Conservation (phyloP, 2,113 vertebrate genomes). For the Tyrannus savana region DNA sequence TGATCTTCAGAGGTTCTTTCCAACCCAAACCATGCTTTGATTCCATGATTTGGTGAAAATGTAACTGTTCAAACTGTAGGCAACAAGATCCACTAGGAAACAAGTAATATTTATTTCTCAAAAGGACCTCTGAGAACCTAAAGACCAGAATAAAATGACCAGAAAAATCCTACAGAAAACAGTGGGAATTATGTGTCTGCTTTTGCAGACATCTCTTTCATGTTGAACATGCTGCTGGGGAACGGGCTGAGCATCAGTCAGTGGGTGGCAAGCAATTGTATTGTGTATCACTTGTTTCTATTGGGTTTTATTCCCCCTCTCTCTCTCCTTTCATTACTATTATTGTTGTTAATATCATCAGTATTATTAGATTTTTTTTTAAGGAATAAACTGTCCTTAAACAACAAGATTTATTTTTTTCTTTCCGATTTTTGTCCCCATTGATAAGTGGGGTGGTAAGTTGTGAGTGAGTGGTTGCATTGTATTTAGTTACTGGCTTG, state of each 20-base stretch:
- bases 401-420: background rate
- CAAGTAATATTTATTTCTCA: background rate
- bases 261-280: background rate
- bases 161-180: background rate
- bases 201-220: background rate
- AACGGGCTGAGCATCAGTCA: too few relatives aligned
- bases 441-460: rapidly evolving
- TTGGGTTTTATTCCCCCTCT: background rate
- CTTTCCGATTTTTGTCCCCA: background rate
- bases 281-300: background rate
- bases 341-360: background rate
- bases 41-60: background rate
- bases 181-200: background rate
- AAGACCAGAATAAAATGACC: background rate
- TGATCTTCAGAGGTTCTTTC: background rate
- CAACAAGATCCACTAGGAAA: background rate
- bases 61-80: background rate
- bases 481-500: background rate
- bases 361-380: background rate
- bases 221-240: background rate
- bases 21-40: background rate
- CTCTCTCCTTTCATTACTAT: background rate
- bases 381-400: background rate
- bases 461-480: background rate
- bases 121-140: background rate